Percentiles rank a stretch among this genome's conserved stretches.
Evolutionary conservation across 2,797 vertebrate genomes (phyloP).

Genomic region (Denticeps clupeoides): DNA sequence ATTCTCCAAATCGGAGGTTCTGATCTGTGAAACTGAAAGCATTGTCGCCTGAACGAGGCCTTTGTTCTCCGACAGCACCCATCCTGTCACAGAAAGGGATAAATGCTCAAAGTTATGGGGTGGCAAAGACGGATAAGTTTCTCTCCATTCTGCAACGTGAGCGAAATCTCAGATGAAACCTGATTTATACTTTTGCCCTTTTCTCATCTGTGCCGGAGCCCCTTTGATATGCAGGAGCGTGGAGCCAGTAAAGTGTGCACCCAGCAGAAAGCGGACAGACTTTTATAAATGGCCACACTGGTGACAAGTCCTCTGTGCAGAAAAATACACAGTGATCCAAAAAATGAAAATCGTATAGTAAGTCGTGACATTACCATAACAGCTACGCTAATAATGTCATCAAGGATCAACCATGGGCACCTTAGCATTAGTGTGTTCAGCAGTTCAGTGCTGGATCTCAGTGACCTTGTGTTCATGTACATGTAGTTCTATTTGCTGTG

Average conservation of each 20-base stretch:
- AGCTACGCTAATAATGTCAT: background rate
- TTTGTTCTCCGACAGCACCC: too few relatives aligned
- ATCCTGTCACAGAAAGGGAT: background rate
- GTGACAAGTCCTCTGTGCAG: background rate
- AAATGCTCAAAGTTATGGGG: conserved; percentile 1
- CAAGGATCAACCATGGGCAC: background rate
- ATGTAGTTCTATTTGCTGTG: too few relatives aligned
- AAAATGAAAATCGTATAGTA: background rate
- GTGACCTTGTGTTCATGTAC: background rate
- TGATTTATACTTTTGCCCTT: conserved; percentile 40
- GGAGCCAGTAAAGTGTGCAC: conserved; percentile 23
- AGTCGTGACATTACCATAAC: conserved; percentile 2
- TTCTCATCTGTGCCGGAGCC: conserved; percentile 19
- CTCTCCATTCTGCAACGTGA: conserved; percentile 18
- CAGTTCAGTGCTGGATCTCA: background rate
- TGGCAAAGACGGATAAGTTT: conserved; percentile 9
- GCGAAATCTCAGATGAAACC: conserved; percentile 26
- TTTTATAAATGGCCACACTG: conserved; percentile 20
- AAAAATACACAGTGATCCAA: conserved; percentile 5
- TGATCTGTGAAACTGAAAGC: too few relatives aligned
- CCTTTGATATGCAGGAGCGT: conserved; percentile 18
- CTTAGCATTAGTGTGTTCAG: background rate
- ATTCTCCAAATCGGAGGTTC: too few relatives aligned
- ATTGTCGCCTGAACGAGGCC: too few relatives aligned
- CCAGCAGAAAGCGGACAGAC: conserved; percentile 30